phyloP scores from a whole-genome alignment of 2,888 invertebrate genomes.

The Aphrophora alni region DNA sequence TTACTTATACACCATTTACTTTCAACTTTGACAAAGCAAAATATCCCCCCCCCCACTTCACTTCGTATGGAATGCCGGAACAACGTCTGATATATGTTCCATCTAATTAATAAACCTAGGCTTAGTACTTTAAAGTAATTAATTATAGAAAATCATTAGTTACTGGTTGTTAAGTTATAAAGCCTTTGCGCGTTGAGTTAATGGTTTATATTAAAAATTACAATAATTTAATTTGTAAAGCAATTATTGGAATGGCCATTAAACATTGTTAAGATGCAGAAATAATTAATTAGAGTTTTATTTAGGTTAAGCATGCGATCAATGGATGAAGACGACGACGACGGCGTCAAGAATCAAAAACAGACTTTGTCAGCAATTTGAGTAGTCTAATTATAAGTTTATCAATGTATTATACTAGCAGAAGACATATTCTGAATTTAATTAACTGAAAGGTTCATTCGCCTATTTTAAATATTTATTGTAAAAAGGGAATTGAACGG shows the following conservation, averaged over 20 bases:
- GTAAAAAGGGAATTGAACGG: no score
- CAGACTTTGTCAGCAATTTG: background rate
- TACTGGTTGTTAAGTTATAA: background rate
- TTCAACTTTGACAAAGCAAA: no score
- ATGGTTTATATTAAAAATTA: constrained; percentile 6
- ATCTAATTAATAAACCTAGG: background rate
- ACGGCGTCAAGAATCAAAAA: background rate
- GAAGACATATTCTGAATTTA: no score
- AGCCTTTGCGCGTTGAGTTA: background rate
- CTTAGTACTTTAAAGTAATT: background rate
- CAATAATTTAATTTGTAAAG: constrained; percentile 9
- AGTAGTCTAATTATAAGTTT: no score
- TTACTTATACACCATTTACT: no score
- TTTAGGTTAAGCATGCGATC: constrained; percentile 1
- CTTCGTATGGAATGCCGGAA: background rate
- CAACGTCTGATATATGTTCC: background rate
- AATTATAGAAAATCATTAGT: constrained; percentile 9
- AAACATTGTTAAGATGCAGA: constrained; percentile 9
- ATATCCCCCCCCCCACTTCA: background rate
- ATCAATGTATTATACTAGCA: no score
- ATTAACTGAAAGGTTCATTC: no score
- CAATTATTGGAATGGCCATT: background rate
- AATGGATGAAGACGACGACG: background rate
- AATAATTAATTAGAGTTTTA: background rate
- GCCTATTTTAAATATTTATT: no score